phyloP scores from a whole-genome alignment of 2,888 invertebrate genomes.

The Diarsia rubi region DNA sequence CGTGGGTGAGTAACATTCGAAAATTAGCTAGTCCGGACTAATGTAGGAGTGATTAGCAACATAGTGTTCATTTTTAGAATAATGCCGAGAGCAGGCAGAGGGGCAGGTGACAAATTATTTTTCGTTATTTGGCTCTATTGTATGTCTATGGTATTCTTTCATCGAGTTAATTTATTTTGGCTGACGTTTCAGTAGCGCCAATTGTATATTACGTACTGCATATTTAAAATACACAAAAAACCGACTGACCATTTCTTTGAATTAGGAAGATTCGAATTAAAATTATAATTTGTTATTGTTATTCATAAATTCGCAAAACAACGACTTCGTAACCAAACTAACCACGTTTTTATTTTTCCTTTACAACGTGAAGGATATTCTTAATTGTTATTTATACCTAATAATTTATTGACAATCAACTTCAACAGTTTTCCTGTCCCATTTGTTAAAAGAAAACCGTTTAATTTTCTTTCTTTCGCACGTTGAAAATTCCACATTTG shows the following conservation, averaged over 20 bases:
- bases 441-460: background rate
- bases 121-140: background rate
- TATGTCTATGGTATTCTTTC: background rate
- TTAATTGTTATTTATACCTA: background rate
- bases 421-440: background rate
- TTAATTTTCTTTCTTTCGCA: background rate
- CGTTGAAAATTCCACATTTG: background rate
- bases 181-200: background rate
- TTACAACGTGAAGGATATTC: background rate
- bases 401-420: background rate
- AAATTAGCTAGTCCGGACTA: constrained; percentile 37
- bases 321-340: constrained; percentile 11
- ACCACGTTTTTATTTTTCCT: constrained; percentile 9
- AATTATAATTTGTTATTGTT: constrained; percentile 4
- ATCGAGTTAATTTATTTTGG: background rate
- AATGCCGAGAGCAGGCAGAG: too few species aligned
- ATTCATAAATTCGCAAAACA: constrained; percentile 3
- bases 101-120: constrained; percentile 15
- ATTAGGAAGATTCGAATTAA: background rate
- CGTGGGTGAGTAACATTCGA: constrained; percentile 27
- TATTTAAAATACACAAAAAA: constrained; percentile 6
- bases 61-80: constrained; percentile 18
- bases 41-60: constrained; percentile 34
- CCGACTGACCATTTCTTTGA: background rate
- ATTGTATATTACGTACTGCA: background rate